Evolutionary conservation across 2,797 vertebrate genomes (phyloP), one percentile per base, ranked within the genome.

Genomic region (Artibeus lituratus): DNA sequence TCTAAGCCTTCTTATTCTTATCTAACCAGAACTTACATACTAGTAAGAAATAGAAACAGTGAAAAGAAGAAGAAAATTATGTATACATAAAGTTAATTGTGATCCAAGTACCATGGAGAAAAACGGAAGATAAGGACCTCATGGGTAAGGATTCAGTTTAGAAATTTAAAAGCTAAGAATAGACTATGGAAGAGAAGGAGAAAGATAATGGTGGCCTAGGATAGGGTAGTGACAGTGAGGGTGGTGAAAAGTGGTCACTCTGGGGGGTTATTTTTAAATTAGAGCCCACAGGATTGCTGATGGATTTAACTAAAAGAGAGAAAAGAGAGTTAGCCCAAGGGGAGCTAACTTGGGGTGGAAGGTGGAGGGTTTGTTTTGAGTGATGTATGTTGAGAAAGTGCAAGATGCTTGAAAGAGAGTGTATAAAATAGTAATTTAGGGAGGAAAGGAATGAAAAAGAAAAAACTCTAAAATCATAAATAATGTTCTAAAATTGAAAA

Each of bases 261-360:
- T 51, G 47, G 39, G 42, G 47, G 18, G n/a, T 90, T 92, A 44
- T 74, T 91, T 95, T 91, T 55, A 77, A 93, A 88, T 86, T 42
- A 94, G 29, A 55, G 16, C 9, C 42, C 55, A 69, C 24, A 78
- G 14, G 16, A 90, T 51, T 87, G 47, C 24, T 80, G 53, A 81
- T 57, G 22, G 53, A 70, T 51, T 95, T n/a, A 84, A 73, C 6
- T 76, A 51, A 94, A 22, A 88, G 39, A 62, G 91, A 70, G 59
- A 62, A 77, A 55, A 81, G n/a, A 85, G 73, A 62, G 29, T 55
- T 70, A 78, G 37, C 29, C 37, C 7, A 8, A 85, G n/a, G 70
- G 11, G 87, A 78, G 19, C 82, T 69, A 57, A 72, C 22, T n/a
- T 87, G 67, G 62, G 32, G 5, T 21, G 76, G 72, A 69, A 93